Evolutionary conservation across 2,888 invertebrate species (phyloP), one percentile per base, ranked within the genome.

Genomic region (Halictus quadricinctus): DNA sequence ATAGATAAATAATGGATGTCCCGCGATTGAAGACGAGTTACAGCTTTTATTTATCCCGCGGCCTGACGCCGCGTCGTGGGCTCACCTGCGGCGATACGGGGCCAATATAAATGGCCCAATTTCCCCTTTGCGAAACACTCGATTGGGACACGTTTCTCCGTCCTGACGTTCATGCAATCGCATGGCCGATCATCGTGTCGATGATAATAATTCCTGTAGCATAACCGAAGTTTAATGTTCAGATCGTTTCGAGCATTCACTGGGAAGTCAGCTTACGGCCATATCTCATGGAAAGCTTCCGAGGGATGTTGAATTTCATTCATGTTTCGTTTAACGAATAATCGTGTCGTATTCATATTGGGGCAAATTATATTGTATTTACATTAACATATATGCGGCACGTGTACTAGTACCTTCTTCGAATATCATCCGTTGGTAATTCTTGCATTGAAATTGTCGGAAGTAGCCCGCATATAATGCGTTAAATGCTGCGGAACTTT

Each of bases 1-100:
- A 72, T 46, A 29, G 84, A 76, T 84, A 79, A 84, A 75, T 84
- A 60, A 84, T 70, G 73, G 2, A 50, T 21, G 21, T 60, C 50
- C 74, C n/a, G n/a, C 50, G 10, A 41, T 43, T 43, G 54, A n/a
- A 29, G 29, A 36, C 36, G 60, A 29, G n/a, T 13, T 36, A 18
- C 29, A 29, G 58, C 18, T 43, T 12, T 15, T 60, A 48, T 25
- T 15, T 4, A 58, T 58, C n/a, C 58, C n/a, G 58, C 60, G 25
- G 46, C 6, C 25, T 46, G 21, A 29, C 21, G n/a, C 41, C 2
- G 43, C 21, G n/a, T n/a, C 2, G 43, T 29, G 2, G 64, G 60
- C 46, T 76, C 76, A 76, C 76, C 76, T 36, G 64, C 46, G n/a
- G n/a, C 36, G 50, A 43, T n/a, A 21, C 21, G 25, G 43, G 43